Evolutionary conservation across 2,797 vertebrate species (phyloP).

Genomic region (Microchirus variegatus): DNA sequence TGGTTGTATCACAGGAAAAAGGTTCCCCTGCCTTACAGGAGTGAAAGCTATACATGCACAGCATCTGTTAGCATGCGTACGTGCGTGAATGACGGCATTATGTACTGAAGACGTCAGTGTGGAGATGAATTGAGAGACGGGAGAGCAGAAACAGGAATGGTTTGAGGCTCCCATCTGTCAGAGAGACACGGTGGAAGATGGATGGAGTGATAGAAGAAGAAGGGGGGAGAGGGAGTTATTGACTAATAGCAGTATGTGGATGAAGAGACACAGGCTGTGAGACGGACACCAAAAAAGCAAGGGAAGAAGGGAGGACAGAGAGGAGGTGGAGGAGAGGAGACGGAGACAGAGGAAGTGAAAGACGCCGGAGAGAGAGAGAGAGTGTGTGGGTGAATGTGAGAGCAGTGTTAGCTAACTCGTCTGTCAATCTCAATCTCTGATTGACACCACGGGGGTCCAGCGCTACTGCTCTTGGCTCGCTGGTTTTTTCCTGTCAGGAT

Average conservation of each 20-base stretch:
- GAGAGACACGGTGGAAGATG: slow-evolving; percentile 41
- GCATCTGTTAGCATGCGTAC: slow-evolving; percentile 9
- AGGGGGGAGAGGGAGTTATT: slow-evolving; percentile 1
- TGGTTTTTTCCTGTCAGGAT: slow-evolving; percentile 70
- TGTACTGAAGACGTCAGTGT: slow-evolving; percentile 8
- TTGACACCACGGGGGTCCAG: slow-evolving; percentile 70
- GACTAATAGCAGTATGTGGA: slow-evolving; percentile 61
- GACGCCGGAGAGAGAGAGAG: slow-evolving; percentile 66
- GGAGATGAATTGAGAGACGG: slow-evolving; percentile 27
- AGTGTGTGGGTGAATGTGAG: slow-evolving; percentile 72
- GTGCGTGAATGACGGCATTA: slow-evolving; percentile 43
- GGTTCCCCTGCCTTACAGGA: no score
- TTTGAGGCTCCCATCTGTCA: slow-evolving; percentile 68
- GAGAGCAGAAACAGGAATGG: slow-evolving; percentile 49
- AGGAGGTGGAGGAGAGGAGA: slow-evolving; percentile 39
- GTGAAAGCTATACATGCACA: not conserved
- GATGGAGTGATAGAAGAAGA: slow-evolving; percentile 7
- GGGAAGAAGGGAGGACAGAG: slow-evolving; percentile 16
- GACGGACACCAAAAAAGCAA: slow-evolving; percentile 39
- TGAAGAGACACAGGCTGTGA: slow-evolving; percentile 45
- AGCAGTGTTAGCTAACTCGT: slow-evolving; percentile 62
- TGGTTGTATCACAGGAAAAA: not conserved
- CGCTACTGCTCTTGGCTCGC: slow-evolving; percentile 53
- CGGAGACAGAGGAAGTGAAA: slow-evolving; percentile 64
- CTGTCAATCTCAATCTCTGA: slow-evolving; percentile 74